Evolutionary conservation across 2,888 invertebrate species (phyloP).

Genomic region (Agrochola lota): DNA sequence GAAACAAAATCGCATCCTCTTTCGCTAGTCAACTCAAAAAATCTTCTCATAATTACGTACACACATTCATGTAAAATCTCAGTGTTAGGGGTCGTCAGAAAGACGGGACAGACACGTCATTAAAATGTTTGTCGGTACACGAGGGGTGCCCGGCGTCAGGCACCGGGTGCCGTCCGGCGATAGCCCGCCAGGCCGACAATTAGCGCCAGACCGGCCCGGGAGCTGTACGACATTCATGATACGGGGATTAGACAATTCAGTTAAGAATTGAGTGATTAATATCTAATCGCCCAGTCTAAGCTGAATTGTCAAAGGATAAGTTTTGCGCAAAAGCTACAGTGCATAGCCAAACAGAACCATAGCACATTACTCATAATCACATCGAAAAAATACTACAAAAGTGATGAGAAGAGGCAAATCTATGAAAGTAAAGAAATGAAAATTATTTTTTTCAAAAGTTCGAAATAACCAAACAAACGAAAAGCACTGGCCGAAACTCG

Average conservation of each 20-base stretch:
- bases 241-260: not conserved
- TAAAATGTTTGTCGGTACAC: constrained; percentile 34
- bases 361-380: not conserved
- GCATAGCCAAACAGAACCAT: not conserved
- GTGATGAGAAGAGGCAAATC: too few relatives aligned
- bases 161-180: not conserved
- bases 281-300: not conserved
- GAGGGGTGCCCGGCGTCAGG: not conserved
- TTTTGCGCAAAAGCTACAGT: not conserved
- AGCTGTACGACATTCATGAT: not conserved
- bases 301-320: not conserved
- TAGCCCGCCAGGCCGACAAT: constrained; percentile 1
- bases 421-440: not conserved
- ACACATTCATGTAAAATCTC: constrained; percentile 40
- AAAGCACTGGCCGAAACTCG: not conserved
- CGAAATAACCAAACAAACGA: not conserved
- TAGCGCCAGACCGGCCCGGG: not conserved
- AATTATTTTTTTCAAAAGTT: not conserved
- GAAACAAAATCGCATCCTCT: constrained; percentile 11
- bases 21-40: constrained; percentile 23
- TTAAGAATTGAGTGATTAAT: not conserved
- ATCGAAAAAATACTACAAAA: not conserved
- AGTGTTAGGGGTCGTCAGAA: constrained; percentile 18
- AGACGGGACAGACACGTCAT: constrained; percentile 25
- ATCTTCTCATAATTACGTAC: constrained; percentile 30